phyloP scores from a whole-genome alignment of 1,140 invertebrate species.

The Paralvinella palmiformis region DNA sequence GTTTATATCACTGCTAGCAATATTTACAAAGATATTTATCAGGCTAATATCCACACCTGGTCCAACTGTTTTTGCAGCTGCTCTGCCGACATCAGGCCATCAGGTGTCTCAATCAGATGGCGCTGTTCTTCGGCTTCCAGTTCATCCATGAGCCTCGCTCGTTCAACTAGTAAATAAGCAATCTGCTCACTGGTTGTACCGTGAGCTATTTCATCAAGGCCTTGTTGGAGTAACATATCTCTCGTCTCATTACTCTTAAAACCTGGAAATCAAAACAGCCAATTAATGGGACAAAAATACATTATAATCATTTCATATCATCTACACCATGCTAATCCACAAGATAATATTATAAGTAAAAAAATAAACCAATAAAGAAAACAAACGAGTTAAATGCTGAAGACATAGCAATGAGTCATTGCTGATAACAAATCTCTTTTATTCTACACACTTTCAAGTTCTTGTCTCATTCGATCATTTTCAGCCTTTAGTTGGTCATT shows the following conservation, averaged over 20 bases:
- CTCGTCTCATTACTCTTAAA: slow-evolving; percentile 31
- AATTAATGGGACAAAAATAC: background rate
- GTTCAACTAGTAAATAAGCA: slow-evolving; percentile 44
- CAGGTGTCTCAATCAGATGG: slow-evolving; percentile 4
- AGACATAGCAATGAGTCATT: background rate
- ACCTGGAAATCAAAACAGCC: background rate
- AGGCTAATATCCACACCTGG: no score
- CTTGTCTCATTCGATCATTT: slow-evolving; percentile 30
- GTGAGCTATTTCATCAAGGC: slow-evolving; percentile 40
- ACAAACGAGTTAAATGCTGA: background rate
- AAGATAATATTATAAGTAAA: background rate
- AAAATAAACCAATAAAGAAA: background rate
- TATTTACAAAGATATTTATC: no score
- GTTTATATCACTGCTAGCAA: no score
- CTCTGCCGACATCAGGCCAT: slow-evolving; percentile 13
- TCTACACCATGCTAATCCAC: background rate
- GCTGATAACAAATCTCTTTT: background rate
- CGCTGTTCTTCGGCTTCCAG: slow-evolving; percentile 35
- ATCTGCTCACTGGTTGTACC: slow-evolving; percentile 43
- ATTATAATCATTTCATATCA: background rate
- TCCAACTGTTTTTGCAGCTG: slow-evolving; percentile 10
- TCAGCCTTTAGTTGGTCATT: slow-evolving; percentile 41
- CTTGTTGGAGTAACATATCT: slow-evolving; percentile 47
- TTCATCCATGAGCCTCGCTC: slow-evolving; percentile 43
- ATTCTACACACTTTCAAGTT: slow-evolving; percentile 28